Evolutionary conservation across 92 coral and sea anemone genomes (phyloP).

Genomic region (Muricea muricata): DNA sequence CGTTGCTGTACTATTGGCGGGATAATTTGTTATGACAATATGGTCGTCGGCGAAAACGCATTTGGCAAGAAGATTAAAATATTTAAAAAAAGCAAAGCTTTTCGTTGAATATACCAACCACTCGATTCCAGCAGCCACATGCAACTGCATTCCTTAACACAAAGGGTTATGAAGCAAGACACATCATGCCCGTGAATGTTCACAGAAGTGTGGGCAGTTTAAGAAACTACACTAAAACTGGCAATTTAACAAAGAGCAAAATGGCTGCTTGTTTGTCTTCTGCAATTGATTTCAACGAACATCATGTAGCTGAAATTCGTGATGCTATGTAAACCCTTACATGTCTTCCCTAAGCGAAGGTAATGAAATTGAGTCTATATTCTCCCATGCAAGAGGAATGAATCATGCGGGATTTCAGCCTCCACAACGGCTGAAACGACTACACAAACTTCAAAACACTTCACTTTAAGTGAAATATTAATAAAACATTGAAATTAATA

Average conservation of each 20-base stretch:
- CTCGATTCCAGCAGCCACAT: conserved; percentile 33
- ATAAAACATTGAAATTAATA: too few relatives aligned
- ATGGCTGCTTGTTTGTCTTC: too few relatives aligned
- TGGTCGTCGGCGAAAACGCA: conserved; percentile 7
- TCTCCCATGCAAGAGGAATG: not conserved
- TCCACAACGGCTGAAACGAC: not conserved
- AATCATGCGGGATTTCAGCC: not conserved
- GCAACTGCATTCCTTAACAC: not conserved
- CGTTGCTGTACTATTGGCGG: not conserved
- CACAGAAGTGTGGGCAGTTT: conserved; percentile 21
- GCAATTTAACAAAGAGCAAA: too few relatives aligned
- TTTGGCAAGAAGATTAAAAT: conserved; percentile 29
- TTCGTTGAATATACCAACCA: conserved; percentile 37
- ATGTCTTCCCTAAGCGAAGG: not conserved
- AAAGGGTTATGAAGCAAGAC: conserved; percentile 22
- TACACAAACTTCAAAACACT: too few relatives aligned
- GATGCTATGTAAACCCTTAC: too few relatives aligned
- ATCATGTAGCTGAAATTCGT: too few relatives aligned
- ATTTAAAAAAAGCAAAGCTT: conserved; percentile 30
- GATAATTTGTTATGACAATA: not conserved
- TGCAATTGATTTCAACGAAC: too few relatives aligned
- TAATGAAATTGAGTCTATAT: not conserved
- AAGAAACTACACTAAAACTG: not conserved
- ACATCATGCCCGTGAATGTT: conserved; percentile 36
- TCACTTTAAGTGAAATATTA: not conserved